Percentiles rank a stretch among this genome's conserved stretches.
Evolutionary conservation across 2,888 invertebrate genomes (phyloP).

Genomic region (Rotaria magnacalcarata): DNA sequence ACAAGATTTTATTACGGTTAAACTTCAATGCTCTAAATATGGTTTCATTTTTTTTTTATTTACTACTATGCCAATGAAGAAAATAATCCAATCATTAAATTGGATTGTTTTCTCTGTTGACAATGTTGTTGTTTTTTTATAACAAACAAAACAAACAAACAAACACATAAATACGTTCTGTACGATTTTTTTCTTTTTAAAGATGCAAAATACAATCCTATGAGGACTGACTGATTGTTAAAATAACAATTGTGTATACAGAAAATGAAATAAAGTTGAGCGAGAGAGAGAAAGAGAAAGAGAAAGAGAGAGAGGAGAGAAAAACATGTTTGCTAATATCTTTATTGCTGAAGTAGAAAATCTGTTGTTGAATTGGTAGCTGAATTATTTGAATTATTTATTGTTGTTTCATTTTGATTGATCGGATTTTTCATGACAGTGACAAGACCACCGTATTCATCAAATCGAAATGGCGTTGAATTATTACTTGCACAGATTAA

Average conservation of each 20-base stretch:
- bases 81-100: neutral
- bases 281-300: too few relatives aligned
- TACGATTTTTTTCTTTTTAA: neutral
- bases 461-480: constrained; percentile 26
- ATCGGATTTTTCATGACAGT: constrained; percentile 8
- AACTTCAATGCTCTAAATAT: too few relatives aligned
- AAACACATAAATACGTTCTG: neutral
- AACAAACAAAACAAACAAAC: neutral
- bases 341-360: constrained; percentile 20
- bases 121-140: neutral
- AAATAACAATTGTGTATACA: neutral
- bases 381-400: neutral
- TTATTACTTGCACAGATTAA: constrained; percentile 34
- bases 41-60: neutral
- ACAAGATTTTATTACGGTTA: too few relatives aligned
- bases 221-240: constrained; percentile 4
- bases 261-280: neutral
- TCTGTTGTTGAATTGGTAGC: neutral
- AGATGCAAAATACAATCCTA: constrained; percentile 16
- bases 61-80: neutral
- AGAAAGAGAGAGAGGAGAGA: neutral
- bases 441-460: constrained; percentile 25
- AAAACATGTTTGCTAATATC: neutral
- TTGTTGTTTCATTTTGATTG: neutral
- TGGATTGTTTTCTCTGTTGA: neutral